A percentile compares a stretch with the other conserved stretches of the same genome.
phyloP scores from a whole-genome alignment of 37 sponge, comb jelly and placozoan species.

The Aplysina aerophoba region DNA sequence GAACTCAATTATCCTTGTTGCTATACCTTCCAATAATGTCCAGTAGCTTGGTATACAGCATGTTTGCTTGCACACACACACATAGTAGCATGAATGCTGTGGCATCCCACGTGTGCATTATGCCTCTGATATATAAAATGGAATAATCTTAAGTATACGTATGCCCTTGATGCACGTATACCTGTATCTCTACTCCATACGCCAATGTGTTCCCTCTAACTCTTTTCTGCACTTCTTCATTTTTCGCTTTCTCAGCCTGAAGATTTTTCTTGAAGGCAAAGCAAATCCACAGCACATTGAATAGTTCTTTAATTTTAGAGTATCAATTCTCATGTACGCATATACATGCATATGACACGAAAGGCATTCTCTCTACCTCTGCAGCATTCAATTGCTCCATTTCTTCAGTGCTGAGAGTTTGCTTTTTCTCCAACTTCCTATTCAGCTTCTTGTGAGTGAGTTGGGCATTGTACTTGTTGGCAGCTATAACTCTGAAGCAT shows the following conservation, averaged over 20 bases:
- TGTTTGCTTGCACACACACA: too few relatives aligned
- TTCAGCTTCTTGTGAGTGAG: conserved; percentile 19
- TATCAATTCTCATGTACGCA: too few relatives aligned
- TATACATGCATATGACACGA: neutral
- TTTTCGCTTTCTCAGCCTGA: conserved; percentile 42
- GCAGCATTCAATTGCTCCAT: conserved; percentile 6
- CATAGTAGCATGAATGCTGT: too few relatives aligned
- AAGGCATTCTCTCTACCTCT: conserved; percentile 11
- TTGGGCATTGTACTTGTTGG: conserved; percentile 63
- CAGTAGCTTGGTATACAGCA: too few relatives aligned
- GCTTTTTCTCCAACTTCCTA: neutral
- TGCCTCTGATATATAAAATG: too few relatives aligned
- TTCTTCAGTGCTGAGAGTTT: neutral
- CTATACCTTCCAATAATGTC: too few relatives aligned
- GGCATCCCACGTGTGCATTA: too few relatives aligned
- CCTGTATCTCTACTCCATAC: conserved; percentile 66
- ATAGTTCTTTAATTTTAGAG: too few relatives aligned
- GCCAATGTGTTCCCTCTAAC: conserved; percentile 36
- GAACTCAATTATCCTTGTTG: too few relatives aligned
- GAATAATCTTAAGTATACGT: too few relatives aligned
- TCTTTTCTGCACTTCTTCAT: conserved; percentile 57
- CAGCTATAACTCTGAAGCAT: conserved; percentile 62
- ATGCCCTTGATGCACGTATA: conserved; percentile 21
- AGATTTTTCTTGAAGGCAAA: conserved; percentile 41
- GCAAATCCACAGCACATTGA: too few relatives aligned